Percentiles rank a stretch among this genome's conserved stretches.
These are phyloP conservation scores for Sebastes umbrosus DNA, from an alignment of 2,797 vertebrate species.

Conservation along the genomic window DNA sequence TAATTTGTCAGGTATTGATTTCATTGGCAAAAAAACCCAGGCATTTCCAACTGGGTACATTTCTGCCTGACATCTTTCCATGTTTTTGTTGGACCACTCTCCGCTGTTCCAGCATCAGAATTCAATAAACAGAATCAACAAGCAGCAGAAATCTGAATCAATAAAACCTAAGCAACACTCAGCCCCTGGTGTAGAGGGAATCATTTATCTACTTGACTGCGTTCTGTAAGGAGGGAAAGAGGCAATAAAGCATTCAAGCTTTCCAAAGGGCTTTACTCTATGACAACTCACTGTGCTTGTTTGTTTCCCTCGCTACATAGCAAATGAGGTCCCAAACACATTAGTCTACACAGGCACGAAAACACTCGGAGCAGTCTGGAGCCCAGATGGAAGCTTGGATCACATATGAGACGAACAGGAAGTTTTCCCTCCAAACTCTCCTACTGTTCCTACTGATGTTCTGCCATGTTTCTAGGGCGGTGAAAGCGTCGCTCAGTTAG, in stretches of 20 bases:
- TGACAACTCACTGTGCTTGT: conserved; percentile 52
- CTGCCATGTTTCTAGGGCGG: conserved; percentile 9
- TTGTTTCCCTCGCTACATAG: conserved; percentile 63
- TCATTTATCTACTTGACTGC: conserved; percentile 33
- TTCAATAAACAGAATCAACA: neutral
- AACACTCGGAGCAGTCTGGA: conserved; percentile 66
- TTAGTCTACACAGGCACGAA: conserved; percentile 57
- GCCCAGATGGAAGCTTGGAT: conserved; percentile 74
- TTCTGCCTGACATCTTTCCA: neutral
- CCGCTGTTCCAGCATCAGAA: neutral
- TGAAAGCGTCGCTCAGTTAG: neutral
- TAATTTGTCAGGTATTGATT: neutral
- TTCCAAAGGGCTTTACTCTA: conserved; percentile 35
- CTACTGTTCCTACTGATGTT: conserved; percentile 42
- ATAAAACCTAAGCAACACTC: neutral
- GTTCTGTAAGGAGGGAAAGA: conserved; percentile 23
- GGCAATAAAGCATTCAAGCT: conserved; percentile 42
- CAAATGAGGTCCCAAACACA: conserved; percentile 61
- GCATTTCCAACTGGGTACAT: neutral
- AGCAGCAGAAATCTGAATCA: conserved; percentile 10
- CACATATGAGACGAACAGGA: conserved; percentile 68
- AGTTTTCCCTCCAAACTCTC: conserved; percentile 53
- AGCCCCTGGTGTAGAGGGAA: neutral
- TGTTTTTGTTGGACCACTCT: neutral
- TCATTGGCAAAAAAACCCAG: neutral